Percentiles rank a stretch among this genome's conserved stretches.
Conservation (phyloP, 2,888 invertebrate genomes). For the Drosophila stalkeri region DNA sequence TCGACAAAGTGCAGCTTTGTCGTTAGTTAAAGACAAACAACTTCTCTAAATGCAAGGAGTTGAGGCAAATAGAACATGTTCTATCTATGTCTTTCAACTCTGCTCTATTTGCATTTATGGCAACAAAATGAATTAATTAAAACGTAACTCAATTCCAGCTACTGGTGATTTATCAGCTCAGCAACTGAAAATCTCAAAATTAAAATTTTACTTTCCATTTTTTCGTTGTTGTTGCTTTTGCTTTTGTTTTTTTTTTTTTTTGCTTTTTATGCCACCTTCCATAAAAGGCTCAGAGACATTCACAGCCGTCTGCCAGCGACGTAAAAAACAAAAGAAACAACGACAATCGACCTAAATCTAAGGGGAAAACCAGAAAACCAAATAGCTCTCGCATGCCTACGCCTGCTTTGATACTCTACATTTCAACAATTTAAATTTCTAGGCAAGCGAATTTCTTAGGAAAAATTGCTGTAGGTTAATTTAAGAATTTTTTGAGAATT, state of each 20-base stretch:
- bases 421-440: neutral
- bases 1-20: conserved; percentile 7
- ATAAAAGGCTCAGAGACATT: conserved; percentile 20
- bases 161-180: conserved; percentile 16
- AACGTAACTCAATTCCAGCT: conserved; percentile 10
- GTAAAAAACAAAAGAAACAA: conserved; percentile 46
- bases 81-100: neutral
- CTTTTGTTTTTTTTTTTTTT: conserved; percentile 17
- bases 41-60: neutral
- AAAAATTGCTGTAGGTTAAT: neutral
- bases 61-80: neutral
- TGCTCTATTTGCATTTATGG: conserved; percentile 9
- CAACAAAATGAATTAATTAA: conserved; percentile 25
- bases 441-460: neutral
- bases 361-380: conserved; percentile 7
- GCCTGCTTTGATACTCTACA: conserved; percentile 29
- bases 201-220: conserved; percentile 24
- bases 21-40: conserved; percentile 15
- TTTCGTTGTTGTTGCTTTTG: conserved; percentile 1
- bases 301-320: conserved; percentile 46
- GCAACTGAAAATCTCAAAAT: conserved; percentile 15
- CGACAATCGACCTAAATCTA: conserved; percentile 52
- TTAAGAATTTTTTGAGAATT: neutral
- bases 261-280: conserved; percentile 36
- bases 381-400: neutral